Base-by-base conservation (phyloP, 2,113 vertebrate genomes). In the Scalopus aquaticus region DNA sequence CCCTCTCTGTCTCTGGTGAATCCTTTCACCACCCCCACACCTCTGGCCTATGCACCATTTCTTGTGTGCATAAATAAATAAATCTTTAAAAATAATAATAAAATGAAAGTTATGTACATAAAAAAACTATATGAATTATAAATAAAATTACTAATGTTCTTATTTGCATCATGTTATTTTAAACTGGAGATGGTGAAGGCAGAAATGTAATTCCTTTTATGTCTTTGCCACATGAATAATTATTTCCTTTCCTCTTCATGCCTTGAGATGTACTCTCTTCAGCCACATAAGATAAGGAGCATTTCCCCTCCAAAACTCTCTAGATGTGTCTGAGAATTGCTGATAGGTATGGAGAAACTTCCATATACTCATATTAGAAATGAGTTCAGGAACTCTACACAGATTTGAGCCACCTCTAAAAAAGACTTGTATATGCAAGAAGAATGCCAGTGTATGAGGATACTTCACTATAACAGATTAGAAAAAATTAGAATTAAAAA, bases 231-330 rank as follows among this genome's bases (percentile, higher is more conserved):
- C 65, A 24, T 72, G 74, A 95, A 74, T 78, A 56, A 42, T 94
- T 78, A 95, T 95, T 92, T 96, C 56, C 32, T 58, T 78, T 88
- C 39, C 90, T 44, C 85, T 84, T 90, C 77, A 91, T 58, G 73
- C 62, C 12, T 78, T 69, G 24, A 6, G n/a, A 60, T 88, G 85
- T 16, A 28, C 0, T 91, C 9, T 46, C 56, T 37, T 92, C 88
- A 73, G 35, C 56, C 84, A 85, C 30, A 60, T 76, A 64, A 97
- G 87, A 79, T 64, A 82, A 49, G 11, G 32, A 74, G 81, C 85
- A 39, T 86, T 96, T 95, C 35, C 46, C 91, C 58, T 64, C 9
- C 3, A 17, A 87, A 79, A 60, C 60, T 30, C 28, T 12, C 28
- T 62, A 13, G 16, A 6, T 26, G 10, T 26, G 9, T 12, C 26